Percentiles rank a stretch among this genome's conserved stretches.
These are phyloP conservation scores for Podargus strigoides DNA, from an alignment of 2,797 vertebrate species.

Conservation along the genomic window DNA sequence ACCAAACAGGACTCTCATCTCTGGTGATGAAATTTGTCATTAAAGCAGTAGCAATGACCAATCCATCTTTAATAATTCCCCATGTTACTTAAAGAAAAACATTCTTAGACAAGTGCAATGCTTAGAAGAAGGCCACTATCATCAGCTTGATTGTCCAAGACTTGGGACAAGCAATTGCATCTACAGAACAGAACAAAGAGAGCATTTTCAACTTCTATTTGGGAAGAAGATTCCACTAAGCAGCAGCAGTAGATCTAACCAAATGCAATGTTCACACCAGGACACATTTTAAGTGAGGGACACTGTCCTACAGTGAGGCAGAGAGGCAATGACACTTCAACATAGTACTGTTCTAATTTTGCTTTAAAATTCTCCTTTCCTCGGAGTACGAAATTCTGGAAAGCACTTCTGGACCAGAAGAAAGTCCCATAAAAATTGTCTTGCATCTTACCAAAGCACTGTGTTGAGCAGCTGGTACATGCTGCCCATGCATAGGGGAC, in stretches of 20 bases:
- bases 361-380: background rate
- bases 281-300: background rate
- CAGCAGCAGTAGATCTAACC: background rate
- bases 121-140: background rate
- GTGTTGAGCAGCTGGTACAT: slow-evolving; percentile 29
- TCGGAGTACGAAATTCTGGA: background rate
- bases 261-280: background rate
- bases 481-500: slow-evolving; percentile 48
- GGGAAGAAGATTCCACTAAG: background rate
- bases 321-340: background rate
- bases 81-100: background rate
- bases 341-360: background rate
- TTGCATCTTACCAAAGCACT: slow-evolving; percentile 27
- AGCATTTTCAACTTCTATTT: background rate
- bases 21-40: background rate
- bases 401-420: slow-evolving; percentile 8
- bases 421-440: background rate
- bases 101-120: background rate
- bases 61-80: background rate
- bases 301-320: background rate
- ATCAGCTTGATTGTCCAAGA: background rate
- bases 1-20: background rate
- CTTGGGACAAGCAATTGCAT: background rate
- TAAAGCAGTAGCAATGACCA: background rate
- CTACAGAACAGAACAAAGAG: background rate